Evolutionary conservation across 2,888 invertebrate genomes (phyloP).

Genomic region (Willowsia nigromaculata): DNA sequence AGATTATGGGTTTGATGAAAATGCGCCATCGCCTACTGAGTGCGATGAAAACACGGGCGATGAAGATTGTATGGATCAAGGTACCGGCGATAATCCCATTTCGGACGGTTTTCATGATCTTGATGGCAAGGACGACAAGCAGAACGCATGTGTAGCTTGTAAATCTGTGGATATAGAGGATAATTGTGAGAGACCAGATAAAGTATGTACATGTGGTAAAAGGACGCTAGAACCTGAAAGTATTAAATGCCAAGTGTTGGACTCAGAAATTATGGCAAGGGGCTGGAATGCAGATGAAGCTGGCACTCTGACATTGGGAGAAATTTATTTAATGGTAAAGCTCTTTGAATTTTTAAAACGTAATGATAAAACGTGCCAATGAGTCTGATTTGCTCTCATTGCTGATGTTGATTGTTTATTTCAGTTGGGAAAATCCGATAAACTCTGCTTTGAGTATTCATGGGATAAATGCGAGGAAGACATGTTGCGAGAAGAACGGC

Average conservation of each 20-base stretch:
- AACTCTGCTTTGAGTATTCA: constrained; percentile 81
- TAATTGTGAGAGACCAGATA: constrained; percentile 42
- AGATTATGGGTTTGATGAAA: constrained; percentile 63
- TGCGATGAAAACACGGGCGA: constrained; percentile 58
- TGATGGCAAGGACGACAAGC: constrained; percentile 49
- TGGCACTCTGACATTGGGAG: constrained; percentile 91
- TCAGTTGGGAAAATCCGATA: constrained; percentile 80
- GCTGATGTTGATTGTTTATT: constrained; percentile 2
- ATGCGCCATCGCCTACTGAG: constrained; percentile 57
- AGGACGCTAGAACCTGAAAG: constrained; percentile 71
- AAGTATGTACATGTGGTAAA: constrained; percentile 42
- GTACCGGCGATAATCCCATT: constrained; percentile 22
- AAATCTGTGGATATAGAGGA: constrained; percentile 50
- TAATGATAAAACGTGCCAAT: background rate
- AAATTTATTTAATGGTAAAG: constrained; percentile 91
- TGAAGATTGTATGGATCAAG: constrained; percentile 59
- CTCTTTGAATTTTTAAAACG: background rate
- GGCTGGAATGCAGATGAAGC: constrained; percentile 91
- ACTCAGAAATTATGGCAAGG: constrained; percentile 81
- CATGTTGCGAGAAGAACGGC: constrained; percentile 53
- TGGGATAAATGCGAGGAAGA: constrained; percentile 79
- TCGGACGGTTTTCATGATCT: background rate
- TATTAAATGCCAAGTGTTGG: constrained; percentile 72
- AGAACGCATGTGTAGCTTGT: background rate
- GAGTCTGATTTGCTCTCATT: background rate